phyloP scores from a whole-genome alignment of 2,888 invertebrate species.

The Alviniconcha strummeri region DNA sequence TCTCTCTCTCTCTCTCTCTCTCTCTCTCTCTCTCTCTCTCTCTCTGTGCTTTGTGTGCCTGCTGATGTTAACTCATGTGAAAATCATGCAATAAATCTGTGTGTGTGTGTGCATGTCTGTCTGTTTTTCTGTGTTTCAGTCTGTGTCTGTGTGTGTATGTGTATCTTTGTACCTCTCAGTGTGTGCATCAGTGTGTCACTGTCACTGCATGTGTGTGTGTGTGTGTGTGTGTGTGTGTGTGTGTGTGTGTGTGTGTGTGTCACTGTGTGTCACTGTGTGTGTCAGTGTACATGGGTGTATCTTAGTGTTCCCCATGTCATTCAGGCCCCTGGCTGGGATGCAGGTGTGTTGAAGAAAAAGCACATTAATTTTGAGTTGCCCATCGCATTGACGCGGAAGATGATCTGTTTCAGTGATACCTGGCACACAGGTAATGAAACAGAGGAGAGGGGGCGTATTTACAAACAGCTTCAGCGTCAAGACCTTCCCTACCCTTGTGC shows the following conservation, averaged over 20 bases:
- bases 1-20: too few species aligned
- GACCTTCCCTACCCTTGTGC: not conserved
- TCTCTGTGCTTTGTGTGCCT: too few species aligned
- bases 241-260: conserved; percentile 13
- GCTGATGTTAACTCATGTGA: too few species aligned
- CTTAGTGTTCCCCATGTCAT: not conserved
- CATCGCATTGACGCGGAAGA: too few species aligned
- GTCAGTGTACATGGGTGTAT: not conserved
- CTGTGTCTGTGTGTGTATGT: not conserved
- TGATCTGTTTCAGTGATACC: conserved; percentile 13
- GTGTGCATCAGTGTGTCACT: not conserved
- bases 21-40: too few species aligned
- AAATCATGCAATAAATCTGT: too few species aligned
- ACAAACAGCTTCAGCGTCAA: not conserved
- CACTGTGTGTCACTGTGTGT: not conserved
- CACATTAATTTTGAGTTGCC: too few species aligned
- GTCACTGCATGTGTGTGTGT: not conserved
- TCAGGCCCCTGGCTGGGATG: too few species aligned
- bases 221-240: not conserved
- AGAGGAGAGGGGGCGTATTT: not conserved
- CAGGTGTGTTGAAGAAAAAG: too few species aligned
- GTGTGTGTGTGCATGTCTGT: too few species aligned
- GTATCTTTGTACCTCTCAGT: not conserved
- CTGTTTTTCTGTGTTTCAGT: not conserved
- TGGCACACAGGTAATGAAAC: not conserved